These are phyloP conservation scores for Otolemur crassicaudatus DNA, from an alignment of 2,797 vertebrate genomes.

Conservation along the genomic window DNA sequence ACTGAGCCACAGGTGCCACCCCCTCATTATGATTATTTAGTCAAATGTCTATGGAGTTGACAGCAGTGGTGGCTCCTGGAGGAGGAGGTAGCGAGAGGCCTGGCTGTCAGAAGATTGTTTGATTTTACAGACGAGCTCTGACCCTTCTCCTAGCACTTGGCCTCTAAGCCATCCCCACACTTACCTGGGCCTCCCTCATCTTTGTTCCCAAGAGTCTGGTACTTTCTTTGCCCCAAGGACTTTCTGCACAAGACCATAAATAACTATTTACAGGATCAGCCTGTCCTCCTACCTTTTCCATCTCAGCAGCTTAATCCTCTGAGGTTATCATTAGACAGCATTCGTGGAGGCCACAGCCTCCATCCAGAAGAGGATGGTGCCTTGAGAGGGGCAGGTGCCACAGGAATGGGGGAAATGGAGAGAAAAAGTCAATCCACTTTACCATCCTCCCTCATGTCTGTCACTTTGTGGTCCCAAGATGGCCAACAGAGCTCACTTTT, in stretches of 20 bases:
- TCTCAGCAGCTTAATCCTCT: not conserved
- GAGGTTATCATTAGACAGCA: not conserved
- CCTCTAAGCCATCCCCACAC: not conserved
- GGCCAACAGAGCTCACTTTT: not conserved
- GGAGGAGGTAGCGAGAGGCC: not conserved
- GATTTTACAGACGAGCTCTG: not conserved
- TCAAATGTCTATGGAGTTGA: not conserved
- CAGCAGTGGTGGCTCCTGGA: not conserved
- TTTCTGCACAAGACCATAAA: not conserved
- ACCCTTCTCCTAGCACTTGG: no score
- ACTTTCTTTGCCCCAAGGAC: not conserved
- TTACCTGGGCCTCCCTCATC: not conserved
- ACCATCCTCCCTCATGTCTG: not conserved
- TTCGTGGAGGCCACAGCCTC: not conserved
- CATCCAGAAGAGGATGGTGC: not conserved
- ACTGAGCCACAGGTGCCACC: no score
- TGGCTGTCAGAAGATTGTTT: not conserved
- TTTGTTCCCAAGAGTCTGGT: not conserved
- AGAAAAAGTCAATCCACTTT: not conserved
- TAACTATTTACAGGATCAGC: not conserved
- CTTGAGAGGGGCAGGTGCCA: not conserved
- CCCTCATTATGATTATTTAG: not conserved
- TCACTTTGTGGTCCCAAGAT: not conserved
- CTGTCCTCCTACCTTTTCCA: not conserved
- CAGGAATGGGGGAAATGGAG: no score